These are phyloP conservation scores for Pituophis catenifer DNA, from an alignment of 2,113 vertebrate species.

Conservation along the genomic window DNA sequence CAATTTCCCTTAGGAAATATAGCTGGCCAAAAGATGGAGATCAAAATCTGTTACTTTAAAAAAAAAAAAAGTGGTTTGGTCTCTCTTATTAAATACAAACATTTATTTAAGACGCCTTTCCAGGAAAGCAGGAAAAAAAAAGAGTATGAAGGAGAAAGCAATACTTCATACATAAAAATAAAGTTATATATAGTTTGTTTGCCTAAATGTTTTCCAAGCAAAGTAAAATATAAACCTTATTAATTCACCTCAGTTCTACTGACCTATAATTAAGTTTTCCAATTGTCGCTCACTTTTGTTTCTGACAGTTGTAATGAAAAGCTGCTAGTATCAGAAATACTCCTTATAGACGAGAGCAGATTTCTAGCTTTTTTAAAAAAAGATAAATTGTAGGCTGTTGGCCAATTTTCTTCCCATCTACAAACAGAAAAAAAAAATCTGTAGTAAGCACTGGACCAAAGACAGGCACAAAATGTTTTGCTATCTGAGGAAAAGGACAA, in stretches of 20 bases:
- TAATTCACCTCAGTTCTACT: conserved; percentile 41
- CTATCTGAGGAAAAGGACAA: background rate
- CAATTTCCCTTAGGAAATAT: background rate
- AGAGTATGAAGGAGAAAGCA: background rate
- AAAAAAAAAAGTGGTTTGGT: background rate
- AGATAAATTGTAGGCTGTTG: background rate
- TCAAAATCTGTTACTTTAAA: background rate
- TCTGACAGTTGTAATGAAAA: conserved; percentile 48
- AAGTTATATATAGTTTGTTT: background rate
- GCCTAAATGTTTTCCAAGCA: conserved; percentile 40
- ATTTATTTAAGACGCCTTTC: background rate
- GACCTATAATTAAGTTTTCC: conserved; percentile 48
- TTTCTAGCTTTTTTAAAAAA: conserved; percentile 11
- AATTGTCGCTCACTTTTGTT: conserved; percentile 43
- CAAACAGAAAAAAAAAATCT: background rate
- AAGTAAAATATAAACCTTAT: conserved; percentile 46
- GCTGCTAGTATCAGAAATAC: conserved; percentile 21
- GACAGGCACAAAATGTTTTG: background rate
- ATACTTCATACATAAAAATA: background rate
- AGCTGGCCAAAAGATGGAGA: background rate
- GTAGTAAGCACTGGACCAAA: background rate
- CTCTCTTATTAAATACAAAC: background rate
- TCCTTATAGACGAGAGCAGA: conserved; percentile 33
- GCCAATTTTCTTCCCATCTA: conserved; percentile 24
- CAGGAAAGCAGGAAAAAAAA: background rate